Percentiles rank a stretch among this genome's conserved stretches.
Conservation (phyloP, 2,113 vertebrate genomes). For the Notarius quadriscutis region DNA sequence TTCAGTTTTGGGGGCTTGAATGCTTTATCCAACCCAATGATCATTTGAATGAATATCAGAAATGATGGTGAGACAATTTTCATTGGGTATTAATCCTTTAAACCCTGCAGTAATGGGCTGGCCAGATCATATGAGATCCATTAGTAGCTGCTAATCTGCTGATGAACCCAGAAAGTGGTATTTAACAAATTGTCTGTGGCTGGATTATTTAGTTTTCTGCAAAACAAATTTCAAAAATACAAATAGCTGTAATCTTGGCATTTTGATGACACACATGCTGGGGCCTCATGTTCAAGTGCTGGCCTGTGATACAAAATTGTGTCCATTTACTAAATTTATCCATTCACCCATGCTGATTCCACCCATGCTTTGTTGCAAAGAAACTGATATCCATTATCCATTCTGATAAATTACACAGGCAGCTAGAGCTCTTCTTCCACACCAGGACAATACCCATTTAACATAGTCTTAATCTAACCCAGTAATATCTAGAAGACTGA, state of each 20-base stretch:
- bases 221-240: constrained; percentile 63
- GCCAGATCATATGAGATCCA: constrained; percentile 78
- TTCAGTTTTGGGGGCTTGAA: not conserved
- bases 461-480: not conserved
- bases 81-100: constrained; percentile 74
- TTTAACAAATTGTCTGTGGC: constrained; percentile 75
- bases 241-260: constrained; percentile 39
- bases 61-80: constrained; percentile 61
- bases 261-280: constrained; percentile 54
- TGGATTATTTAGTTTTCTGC: constrained; percentile 70
- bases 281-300: constrained; percentile 40
- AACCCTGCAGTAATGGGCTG: constrained; percentile 76
- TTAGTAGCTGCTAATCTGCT: constrained; percentile 74
- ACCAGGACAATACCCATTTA: constrained; percentile 4
- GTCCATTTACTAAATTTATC: too few relatives aligned
- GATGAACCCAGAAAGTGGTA: constrained; percentile 74
- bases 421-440: constrained; percentile 18
- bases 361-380: constrained; percentile 30
- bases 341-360: constrained; percentile 41
- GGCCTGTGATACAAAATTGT: not conserved
- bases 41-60: constrained; percentile 45
- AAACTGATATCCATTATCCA: constrained; percentile 31
- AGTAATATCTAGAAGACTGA: too few relatives aligned
- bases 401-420: constrained; percentile 32
- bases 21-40: constrained; percentile 8